Conservation (phyloP, 2,113 vertebrate genomes). For the Seriola quinqueradiata region DNA sequence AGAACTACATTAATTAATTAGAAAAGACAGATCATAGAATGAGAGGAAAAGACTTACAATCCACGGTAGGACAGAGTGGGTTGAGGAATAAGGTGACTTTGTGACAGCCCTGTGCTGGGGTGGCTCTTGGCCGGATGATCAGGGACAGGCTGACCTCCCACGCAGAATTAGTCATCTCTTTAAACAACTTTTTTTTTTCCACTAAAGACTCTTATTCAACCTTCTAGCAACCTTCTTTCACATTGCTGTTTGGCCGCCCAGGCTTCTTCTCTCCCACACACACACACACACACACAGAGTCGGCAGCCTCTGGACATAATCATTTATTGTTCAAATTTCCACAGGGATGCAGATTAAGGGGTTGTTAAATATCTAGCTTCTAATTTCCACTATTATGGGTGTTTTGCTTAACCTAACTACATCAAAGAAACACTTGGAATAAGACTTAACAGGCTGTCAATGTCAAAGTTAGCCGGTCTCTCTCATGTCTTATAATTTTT, state of each 20-base stretch:
- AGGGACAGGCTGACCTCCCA: constrained; percentile 84
- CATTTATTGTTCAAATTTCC: constrained; percentile 59
- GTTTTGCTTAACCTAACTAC: not conserved
- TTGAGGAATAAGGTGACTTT: constrained; percentile 59
- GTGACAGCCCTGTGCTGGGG: constrained; percentile 67
- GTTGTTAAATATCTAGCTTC: constrained; percentile 28
- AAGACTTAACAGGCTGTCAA: not conserved
- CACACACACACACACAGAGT: constrained; percentile 27
- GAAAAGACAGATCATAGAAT: not conserved
- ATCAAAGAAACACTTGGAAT: not conserved
- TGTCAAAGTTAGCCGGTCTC: not conserved
- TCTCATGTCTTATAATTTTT: not conserved
- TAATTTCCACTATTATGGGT: not conserved
- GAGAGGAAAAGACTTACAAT: constrained; percentile 14
- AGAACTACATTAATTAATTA: not conserved
- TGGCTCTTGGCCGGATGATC: constrained; percentile 76
- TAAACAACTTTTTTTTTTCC: constrained; percentile 77
- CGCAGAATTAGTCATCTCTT: constrained; percentile 85
- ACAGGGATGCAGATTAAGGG: constrained; percentile 44
- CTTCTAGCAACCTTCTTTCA: constrained; percentile 72
- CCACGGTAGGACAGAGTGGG: constrained; percentile 33
- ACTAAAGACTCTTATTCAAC: constrained; percentile 75
- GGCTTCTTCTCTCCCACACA: constrained; percentile 50
- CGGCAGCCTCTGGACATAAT: constrained; percentile 50
- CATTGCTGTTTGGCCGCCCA: constrained; percentile 44